Evolutionary conservation across 2,888 invertebrate genomes (phyloP), one percentile per base, ranked within the genome.

Genomic region (Drosophila rubida): DNA sequence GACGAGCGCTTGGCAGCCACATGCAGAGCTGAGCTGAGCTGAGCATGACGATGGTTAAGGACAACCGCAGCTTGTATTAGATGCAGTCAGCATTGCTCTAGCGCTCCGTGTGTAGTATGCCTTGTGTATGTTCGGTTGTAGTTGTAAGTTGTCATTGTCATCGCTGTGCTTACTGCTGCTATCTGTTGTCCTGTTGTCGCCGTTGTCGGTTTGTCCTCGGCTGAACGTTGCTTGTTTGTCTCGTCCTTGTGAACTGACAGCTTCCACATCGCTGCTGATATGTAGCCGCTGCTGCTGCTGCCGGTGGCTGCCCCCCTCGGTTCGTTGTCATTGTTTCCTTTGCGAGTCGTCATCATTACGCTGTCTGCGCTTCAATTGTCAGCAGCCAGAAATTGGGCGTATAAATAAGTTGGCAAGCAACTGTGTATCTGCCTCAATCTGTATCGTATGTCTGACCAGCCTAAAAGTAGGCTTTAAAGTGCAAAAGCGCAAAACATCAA

Each of bases 401-500:
- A 48, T 50, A 13, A 23, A 39, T 61, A 54, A 14, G 42, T 25
- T 14, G 35, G 13, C 13, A 7, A 1, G 35, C 13, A 7, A 27
- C 9, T 46, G 59, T 65, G 51, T 57, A 49, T 62, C 51, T 68
- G 39, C 51, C 45, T 49, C 49, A 27, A 41, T 53, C 25, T 37
- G 39, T 48, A 27, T 55, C 23, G n/a, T 8, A 8, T n/a, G 8
- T 41, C 19, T 75, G 70, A 48, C 65, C 60, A 69, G 80, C 66
- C 67, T 61, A 69, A 78, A 80, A 71, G 60, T 66, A 57, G 45
- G 42, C 65, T 74, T 81, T 71, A 84, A 78, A 77, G 55, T 60
- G 42, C 49, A 62, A 69, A 75, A 71, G 72, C 72, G 49, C 82
- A 82, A 81, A 81, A 77, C 87, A 87, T 79, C 68, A 87, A 85